Base-by-base conservation (phyloP, 2,888 invertebrate genomes). In the Anorthoa munda region DNA sequence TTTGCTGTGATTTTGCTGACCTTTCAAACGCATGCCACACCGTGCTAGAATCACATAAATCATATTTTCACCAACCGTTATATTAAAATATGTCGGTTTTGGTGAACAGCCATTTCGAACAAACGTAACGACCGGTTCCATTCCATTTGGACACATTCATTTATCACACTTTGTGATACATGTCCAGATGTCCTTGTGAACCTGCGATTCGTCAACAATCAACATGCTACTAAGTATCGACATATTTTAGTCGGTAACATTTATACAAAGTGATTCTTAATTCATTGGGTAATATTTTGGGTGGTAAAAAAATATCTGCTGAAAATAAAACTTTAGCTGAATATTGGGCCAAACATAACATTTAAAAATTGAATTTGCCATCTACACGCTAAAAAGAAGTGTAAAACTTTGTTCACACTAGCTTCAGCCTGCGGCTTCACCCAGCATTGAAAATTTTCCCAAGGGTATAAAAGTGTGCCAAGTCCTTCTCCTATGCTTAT, bases 91-190 rank as follows among this genome's bases (percentile, higher is more conserved):
- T 15, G 63, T 4, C 31, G 9, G 1, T 11, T 31, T 31, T 31
- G 9, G 39, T 17, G 23, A 17, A 45, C 45, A 15, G 13, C 23
- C 45, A 74, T 45, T 67, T 39, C 12, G 17, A 46, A 53, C 46
- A 75, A 58, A 50, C 50, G 45, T 21, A 46, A 23, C 56, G 64
- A 56, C 51, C 21, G 64, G 56, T 55, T 31, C 31, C 51, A 63
- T 77, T 72, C 48, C 51, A 21, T 71, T 66, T 13, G 66, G 71
- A 69, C 76, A 74, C 51, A 23, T 67, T 61, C 15, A 77, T 83
- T 80, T 60, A 80, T 80, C 72, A 70, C 60, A 63, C 45, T 39
- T 70, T 70, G 63, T 74, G 65, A 48, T 39, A 67, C 70, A 76
- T 55, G 18, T n/a, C 70, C 70, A 60, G 56, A 60, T 69, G 67